Base-by-base conservation (phyloP, 2,113 vertebrate genomes). In the Malurus elegans region DNA sequence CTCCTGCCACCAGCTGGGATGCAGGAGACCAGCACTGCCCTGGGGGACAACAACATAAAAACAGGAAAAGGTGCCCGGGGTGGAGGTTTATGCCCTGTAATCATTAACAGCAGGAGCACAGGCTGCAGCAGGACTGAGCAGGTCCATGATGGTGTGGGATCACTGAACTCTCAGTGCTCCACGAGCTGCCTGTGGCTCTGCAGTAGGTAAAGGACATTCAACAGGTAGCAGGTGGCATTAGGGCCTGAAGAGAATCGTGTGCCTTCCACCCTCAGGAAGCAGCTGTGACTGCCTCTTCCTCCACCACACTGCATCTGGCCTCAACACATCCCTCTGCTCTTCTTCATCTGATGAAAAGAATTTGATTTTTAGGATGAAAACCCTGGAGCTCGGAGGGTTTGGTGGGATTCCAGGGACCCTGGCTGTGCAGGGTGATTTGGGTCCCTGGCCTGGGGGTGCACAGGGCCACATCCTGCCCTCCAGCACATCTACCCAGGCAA, bases 71-170 rank as follows among this genome's bases (percentile, higher is more conserved):
- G 67, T 88, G 62, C 51, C 60, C 64, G 64, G 25, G 45, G n/a
- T 79, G 67, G 78, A 40, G 25, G 26, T 25, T 79, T 54, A 26
- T 72, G 19, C 8, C 31, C 67, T 2, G 1, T 44, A 93, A 94
- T 91, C 74, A 91, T 94, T 95, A 88, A 82, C 2, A 4, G 78
- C 38, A 60, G 50, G 16, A 75, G 71, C 79, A 60, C 45, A 23
- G 91, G 86, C 54, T 76, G 67, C 84, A 94, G 92, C 92, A 91
- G 86, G 79, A 66, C 64, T 25, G 34, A 78, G 71, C 67, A 3
- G 12, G 86, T 36, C 71, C 16, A 1, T 1, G n/a, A 9, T 25
- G 40, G 62, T 74, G 50, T 40, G 48, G 58, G 75, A 48, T 65
- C 74, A 64, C 58, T 54, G 88, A 73, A 26, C 70, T 48, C 24